Evolutionary conservation across 2,113 vertebrate genomes (phyloP), one percentile per base, ranked within the genome.

Genomic region (Carassius auratus): DNA sequence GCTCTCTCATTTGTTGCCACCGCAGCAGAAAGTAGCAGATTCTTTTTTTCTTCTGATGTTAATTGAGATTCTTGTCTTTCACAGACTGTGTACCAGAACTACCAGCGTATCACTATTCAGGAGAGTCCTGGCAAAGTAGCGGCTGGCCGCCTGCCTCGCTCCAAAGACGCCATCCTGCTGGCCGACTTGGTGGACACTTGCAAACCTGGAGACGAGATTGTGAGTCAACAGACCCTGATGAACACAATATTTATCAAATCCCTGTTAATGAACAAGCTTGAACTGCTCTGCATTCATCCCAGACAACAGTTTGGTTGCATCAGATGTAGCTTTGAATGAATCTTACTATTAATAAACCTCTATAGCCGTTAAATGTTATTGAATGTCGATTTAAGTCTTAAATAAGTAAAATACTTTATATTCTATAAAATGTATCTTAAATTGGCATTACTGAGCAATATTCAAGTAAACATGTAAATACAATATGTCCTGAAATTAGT

Each of bases 61-160:
- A 57, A 52, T 48, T 9, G 3, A 15, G 61, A 5, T 14, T 69
- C 17, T 15, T 57, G 69, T n/a, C 1, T 84, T 59, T 42, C 52
- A 0, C 90, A 99, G 98, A 99, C 98, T 0, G 92, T 99, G 21
- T 99, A 99, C 86, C 98, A 99, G 93, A 99, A 99, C 93, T 99
- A 99, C 77, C 98, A 99, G 93, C 95, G 98, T 55, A 98, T 99
- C 93, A 98, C 96, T 66, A 96, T 99, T 88, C 98, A 99, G 92
- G 98, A 99, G 88, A 99, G 97, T 68, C 98, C 98, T 0, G 97
- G 98, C 0, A 99, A 97, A 77, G 97, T 99, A 0, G 97, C 97
- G 0, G 98, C 98, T 0, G 98, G 98, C 4, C 95, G 98, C 62
- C 95, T 99, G 26, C 98, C 98, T 0, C 97, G 97, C 86, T 98